Evolutionary conservation across 2,888 invertebrate genomes (phyloP).

Genomic region (Heliconius cydno): DNA sequence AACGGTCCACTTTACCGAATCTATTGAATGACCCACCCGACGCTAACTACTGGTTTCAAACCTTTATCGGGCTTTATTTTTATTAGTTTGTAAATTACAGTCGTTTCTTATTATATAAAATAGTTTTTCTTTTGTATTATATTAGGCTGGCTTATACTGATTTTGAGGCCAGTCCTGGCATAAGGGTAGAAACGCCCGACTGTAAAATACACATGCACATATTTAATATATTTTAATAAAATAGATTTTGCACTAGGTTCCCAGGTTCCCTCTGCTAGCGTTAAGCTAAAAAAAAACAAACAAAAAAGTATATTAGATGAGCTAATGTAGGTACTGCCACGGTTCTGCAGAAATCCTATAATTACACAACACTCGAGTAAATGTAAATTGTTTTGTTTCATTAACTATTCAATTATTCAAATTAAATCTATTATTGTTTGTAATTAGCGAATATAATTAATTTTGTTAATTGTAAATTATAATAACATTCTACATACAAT

Average conservation of each 20-base stretch:
- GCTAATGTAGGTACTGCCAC: neutral
- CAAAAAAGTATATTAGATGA: neutral
- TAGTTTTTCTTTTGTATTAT: neutral
- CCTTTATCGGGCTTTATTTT: slow-evolving; percentile 64
- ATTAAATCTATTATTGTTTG: neutral
- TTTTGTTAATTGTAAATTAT: neutral
- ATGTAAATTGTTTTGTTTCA: neutral
- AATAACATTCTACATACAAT: too few relatives aligned
- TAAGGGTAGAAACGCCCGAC: too few relatives aligned
- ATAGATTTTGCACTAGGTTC: too few relatives aligned
- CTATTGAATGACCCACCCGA: slow-evolving; percentile 70
- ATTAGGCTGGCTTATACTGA: neutral
- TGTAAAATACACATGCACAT: too few relatives aligned
- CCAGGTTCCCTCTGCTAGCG: too few relatives aligned
- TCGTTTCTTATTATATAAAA: neutral
- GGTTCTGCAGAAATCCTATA: neutral
- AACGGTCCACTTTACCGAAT: slow-evolving; percentile 74
- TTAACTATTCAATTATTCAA: neutral
- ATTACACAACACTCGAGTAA: neutral
- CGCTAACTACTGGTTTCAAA: slow-evolving; percentile 67
- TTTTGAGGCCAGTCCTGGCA: too few relatives aligned
- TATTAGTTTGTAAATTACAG: slow-evolving; percentile 68
- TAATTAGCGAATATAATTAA: neutral
- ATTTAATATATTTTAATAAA: too few relatives aligned
- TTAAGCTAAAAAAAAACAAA: neutral